phyloP scores from a whole-genome alignment of 1,140 invertebrate species.

The Coelopa frigida region DNA sequence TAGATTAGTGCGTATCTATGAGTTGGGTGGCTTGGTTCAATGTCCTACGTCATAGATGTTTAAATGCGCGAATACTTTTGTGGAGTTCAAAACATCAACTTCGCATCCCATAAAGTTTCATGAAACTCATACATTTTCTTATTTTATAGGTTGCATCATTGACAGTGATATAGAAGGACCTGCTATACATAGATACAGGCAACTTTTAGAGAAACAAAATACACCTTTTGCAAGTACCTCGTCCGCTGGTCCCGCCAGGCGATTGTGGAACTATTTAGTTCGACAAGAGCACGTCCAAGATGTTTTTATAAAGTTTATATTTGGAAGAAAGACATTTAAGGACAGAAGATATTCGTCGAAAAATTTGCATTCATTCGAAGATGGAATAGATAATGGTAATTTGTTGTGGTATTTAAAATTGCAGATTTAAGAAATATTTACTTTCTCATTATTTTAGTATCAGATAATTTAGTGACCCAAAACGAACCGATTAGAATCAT shows the following conservation, averaged over 20 bases:
- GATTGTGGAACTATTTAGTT: conserved; percentile 91
- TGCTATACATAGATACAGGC: conserved; percentile 87
- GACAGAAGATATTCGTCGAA: conserved; percentile 1
- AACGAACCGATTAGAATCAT: conserved; percentile 88
- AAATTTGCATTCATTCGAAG: neutral
- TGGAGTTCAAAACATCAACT: too few species aligned
- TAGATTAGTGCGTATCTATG: too few species aligned
- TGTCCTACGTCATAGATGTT: too few species aligned
- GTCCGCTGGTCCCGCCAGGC: conserved; percentile 70
- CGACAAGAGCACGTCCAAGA: conserved; percentile 90
- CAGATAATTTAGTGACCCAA: neutral
- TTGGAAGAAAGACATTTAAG: conserved; percentile 68
- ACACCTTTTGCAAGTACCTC: conserved; percentile 84
- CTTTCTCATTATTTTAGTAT: conserved; percentile 6
- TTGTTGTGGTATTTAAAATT: too few species aligned
- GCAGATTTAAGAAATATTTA: too few species aligned
- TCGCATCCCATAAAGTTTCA: conserved; percentile 13
- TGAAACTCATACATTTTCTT: conserved; percentile 22
- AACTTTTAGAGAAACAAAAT: conserved; percentile 84
- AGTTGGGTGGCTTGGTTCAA: too few species aligned
- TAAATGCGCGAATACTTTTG: too few species aligned
- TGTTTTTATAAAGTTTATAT: conserved; percentile 92
- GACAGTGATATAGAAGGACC: conserved; percentile 65
- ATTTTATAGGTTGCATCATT: conserved; percentile 61
- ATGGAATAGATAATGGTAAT: conserved; percentile 10